phyloP scores from a whole-genome alignment of 2,113 vertebrate genomes.

The Cyphomyrus plagiostoma region DNA sequence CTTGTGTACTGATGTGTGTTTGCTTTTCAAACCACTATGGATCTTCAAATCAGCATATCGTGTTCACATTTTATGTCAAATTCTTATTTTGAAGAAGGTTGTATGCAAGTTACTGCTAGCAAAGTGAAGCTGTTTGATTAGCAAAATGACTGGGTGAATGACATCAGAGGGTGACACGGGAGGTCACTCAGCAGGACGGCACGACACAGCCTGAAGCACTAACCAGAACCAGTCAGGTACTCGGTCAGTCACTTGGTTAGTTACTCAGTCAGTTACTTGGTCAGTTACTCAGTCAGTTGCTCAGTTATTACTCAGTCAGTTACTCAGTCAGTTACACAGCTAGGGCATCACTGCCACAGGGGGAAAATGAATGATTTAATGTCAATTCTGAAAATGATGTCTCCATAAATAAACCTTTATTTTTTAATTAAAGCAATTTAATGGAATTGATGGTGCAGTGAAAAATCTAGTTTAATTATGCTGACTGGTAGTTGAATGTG shows the following conservation, averaged over 20 bases:
- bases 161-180: neutral
- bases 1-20: neutral
- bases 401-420: neutral
- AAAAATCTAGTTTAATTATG: neutral
- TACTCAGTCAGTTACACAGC: too few relatives aligned
- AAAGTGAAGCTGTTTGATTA: neutral
- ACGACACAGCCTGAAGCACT: neutral
- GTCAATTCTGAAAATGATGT: neutral
- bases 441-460: neutral
- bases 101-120: too few relatives aligned
- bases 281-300: too few relatives aligned
- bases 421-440: neutral
- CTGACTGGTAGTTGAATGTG: neutral
- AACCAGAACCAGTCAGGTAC: neutral
- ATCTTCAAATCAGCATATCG: neutral
- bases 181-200: neutral
- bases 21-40: neutral
- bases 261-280: too few relatives aligned
- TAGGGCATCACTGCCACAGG: neutral
- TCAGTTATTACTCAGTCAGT: too few relatives aligned
- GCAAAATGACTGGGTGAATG: neutral
- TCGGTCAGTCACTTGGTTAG: neutral
- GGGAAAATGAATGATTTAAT: neutral
- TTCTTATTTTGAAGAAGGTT: neutral
- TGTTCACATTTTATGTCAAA: neutral